These are phyloP conservation scores for Melitaea athalia DNA, from an alignment of 2,888 invertebrate genomes.

Conservation along the genomic window DNA sequence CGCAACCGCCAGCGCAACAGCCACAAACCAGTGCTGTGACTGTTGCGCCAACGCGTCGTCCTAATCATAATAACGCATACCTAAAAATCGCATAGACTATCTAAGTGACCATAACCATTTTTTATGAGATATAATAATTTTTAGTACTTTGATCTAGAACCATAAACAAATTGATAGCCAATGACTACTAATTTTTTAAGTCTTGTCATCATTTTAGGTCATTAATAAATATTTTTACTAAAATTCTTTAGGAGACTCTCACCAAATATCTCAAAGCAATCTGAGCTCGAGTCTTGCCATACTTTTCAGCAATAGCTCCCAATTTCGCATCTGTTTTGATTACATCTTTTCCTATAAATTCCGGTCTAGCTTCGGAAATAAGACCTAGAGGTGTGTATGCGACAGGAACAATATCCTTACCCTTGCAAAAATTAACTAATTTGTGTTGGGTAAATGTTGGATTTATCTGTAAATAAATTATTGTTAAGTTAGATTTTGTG, in stretches of 20 bases:
- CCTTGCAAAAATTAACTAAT: slow-evolving; percentile 86
- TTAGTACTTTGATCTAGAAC: too few relatives aligned
- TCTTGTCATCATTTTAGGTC: too few relatives aligned
- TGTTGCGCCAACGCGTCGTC: too few relatives aligned
- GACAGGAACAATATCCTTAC: slow-evolving; percentile 84
- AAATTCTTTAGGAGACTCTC: slow-evolving; percentile 41
- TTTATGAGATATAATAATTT: too few relatives aligned
- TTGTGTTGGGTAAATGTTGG: slow-evolving; percentile 88
- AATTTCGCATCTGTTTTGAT: slow-evolving; percentile 83
- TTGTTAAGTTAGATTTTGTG: not conserved
- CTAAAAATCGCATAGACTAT: too few relatives aligned
- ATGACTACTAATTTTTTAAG: too few relatives aligned
- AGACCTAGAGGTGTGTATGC: slow-evolving; percentile 88
- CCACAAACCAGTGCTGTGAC: too few relatives aligned
- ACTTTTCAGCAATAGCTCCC: slow-evolving; percentile 81
- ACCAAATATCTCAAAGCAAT: slow-evolving; percentile 86
- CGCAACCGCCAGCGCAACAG: too few relatives aligned
- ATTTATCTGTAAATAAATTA: slow-evolving; percentile 20
- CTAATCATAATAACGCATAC: too few relatives aligned
- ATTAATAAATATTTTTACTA: too few relatives aligned
- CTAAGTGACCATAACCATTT: too few relatives aligned
- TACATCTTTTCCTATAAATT: slow-evolving; percentile 76
- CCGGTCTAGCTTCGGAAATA: slow-evolving; percentile 72
- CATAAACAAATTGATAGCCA: too few relatives aligned
- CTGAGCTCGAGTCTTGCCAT: slow-evolving; percentile 85